Conservation (phyloP, 2,888 invertebrate genomes). For the Phasia obesa region DNA sequence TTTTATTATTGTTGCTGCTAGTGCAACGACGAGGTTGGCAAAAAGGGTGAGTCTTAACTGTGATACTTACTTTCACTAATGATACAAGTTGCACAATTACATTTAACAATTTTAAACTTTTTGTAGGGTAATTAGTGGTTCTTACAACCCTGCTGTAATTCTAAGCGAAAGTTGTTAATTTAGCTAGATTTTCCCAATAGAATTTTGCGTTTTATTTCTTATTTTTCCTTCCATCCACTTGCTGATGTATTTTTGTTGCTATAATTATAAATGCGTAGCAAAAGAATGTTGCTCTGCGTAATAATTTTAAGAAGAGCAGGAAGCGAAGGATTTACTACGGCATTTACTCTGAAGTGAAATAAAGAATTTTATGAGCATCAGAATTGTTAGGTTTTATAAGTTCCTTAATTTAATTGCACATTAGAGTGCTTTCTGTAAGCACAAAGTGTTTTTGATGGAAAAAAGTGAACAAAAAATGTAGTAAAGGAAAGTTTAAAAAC, state of each 20-base stretch:
- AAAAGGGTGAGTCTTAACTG: constrained; percentile 48
- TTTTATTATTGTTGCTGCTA: neutral
- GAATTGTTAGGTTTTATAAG: constrained; percentile 13
- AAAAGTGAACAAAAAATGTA: neutral
- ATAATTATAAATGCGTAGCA: constrained; percentile 15
- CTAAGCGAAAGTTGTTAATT: constrained; percentile 65
- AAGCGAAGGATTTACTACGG: constrained; percentile 15
- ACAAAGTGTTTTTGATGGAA: neutral
- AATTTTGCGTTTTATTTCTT: constrained; percentile 12
- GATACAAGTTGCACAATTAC: constrained; percentile 63
- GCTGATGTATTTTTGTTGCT: neutral
- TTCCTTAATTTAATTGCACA: constrained; percentile 33
- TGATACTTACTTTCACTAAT: constrained; percentile 54
- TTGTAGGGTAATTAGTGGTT: constrained; percentile 63
- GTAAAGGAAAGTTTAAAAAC: neutral
- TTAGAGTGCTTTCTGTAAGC: neutral
- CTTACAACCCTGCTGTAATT: constrained; percentile 9
- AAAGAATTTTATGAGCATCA: constrained; percentile 8
- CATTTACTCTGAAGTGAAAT: constrained; percentile 11
- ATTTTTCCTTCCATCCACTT: neutral
- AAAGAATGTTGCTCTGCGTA: constrained; percentile 23
- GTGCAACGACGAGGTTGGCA: constrained; percentile 21
- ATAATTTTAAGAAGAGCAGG: neutral
- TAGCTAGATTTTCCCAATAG: constrained; percentile 57
- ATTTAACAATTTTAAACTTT: constrained; percentile 58